These are phyloP conservation scores for Temnothorax unifasciatus DNA, from an alignment of 2,888 invertebrate species.

Conservation along the genomic window DNA sequence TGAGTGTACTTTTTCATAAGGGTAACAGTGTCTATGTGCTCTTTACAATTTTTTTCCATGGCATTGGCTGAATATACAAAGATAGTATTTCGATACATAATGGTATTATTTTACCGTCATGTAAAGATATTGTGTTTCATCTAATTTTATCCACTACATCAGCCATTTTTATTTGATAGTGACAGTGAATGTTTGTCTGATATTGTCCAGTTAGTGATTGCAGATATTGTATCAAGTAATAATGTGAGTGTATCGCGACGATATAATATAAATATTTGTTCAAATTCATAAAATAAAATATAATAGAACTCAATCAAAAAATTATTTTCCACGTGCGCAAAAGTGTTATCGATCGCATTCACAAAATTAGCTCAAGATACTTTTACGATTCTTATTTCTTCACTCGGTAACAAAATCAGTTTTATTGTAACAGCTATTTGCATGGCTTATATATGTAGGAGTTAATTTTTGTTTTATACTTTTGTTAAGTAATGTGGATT, in stretches of 20 bases:
- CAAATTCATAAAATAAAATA: conserved; percentile 58
- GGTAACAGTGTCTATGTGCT: conserved; percentile 41
- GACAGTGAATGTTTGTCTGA: conserved; percentile 29
- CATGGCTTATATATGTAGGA: not conserved
- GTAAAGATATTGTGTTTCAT: conserved; percentile 27
- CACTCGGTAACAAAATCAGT: not conserved
- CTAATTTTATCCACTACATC: conserved; percentile 14
- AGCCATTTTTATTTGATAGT: conserved; percentile 21
- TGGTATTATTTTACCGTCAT: conserved; percentile 10
- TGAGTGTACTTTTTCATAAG: too few species aligned
- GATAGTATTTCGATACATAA: conserved; percentile 36
- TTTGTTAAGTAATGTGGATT: not conserved
- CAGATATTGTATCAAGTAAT: conserved; percentile 38
- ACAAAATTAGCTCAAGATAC: not conserved
- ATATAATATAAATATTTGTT: conserved; percentile 38
- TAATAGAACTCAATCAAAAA: conserved; percentile 19
- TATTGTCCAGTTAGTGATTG: conserved; percentile 39
- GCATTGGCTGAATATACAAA: conserved; percentile 43
- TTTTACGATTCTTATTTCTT: conserved; percentile 20
- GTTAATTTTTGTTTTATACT: conserved; percentile 18
- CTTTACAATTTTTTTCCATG: conserved; percentile 41
- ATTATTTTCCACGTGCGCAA: not conserved
- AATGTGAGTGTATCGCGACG: conserved; percentile 35
- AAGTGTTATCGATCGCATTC: conserved; percentile 25
- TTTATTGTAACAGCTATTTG: conserved; percentile 2